These are phyloP conservation scores for Eupelmus urozonus DNA, from an alignment of 2,888 invertebrate species.

Conservation along the genomic window DNA sequence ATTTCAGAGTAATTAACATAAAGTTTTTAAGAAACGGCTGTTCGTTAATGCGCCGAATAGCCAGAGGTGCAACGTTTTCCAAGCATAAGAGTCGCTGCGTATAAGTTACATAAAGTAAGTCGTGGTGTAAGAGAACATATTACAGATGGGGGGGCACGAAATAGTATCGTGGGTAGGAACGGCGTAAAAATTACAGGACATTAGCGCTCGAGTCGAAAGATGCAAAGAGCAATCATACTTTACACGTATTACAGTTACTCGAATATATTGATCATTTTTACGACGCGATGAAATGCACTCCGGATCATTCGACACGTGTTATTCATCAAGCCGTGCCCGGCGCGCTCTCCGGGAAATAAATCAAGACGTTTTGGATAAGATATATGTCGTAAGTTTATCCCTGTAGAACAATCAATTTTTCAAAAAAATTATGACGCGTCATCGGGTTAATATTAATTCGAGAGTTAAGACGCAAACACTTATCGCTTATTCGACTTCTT, in stretches of 20 bases:
- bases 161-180: neutral
- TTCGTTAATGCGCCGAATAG: neutral
- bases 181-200: constrained; percentile 8
- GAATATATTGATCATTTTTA: constrained; percentile 34
- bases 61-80: too few relatives aligned
- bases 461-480: constrained; percentile 30
- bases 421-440: constrained; percentile 34
- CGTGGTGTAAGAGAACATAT: too few relatives aligned
- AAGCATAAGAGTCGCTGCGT: neutral
- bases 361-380: constrained; percentile 39
- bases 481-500: neutral
- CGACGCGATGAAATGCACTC: constrained; percentile 44
- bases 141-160: neutral
- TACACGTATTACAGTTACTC: constrained; percentile 9
- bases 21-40: too few relatives aligned
- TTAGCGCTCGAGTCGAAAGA: neutral
- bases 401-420: constrained; percentile 36
- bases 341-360: constrained; percentile 40
- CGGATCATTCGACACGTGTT: constrained; percentile 29
- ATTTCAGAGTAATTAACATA: too few relatives aligned
- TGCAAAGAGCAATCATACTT: constrained; percentile 26
- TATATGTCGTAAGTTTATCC: constrained; percentile 33
- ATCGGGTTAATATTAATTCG: constrained; percentile 37
- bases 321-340: constrained; percentile 31
- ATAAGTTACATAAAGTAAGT: neutral